Percentiles rank a stretch among this genome's conserved stretches.
Evolutionary conservation across 2,797 vertebrate species (phyloP).

Genomic region (Lycodopsis pacificus): DNA sequence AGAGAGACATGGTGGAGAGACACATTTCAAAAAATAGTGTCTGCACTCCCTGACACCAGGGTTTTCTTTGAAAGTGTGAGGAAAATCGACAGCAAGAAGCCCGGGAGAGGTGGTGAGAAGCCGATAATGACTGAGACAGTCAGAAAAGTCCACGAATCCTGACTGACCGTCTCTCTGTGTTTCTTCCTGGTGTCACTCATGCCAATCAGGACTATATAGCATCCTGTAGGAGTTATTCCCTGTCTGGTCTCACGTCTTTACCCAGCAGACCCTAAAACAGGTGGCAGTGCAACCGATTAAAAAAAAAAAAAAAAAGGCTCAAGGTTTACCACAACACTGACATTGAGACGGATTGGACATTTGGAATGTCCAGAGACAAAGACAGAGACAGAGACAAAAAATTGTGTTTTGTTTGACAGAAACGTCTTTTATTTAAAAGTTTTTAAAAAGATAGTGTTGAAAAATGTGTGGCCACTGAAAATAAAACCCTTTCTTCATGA

Average conservation of each 20-base stretch:
- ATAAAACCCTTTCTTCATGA: no score
- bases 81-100: constrained; percentile 47
- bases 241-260: constrained; percentile 16
- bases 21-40: constrained; percentile 54
- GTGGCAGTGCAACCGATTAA: constrained; percentile 4
- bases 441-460: no score
- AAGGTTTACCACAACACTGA: not conserved
- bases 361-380: no score
- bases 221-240: not conserved
- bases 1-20: constrained; percentile 43
- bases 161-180: constrained; percentile 41
- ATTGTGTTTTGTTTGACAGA: not conserved
- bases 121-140: constrained; percentile 50
- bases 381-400: not conserved
- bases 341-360: not conserved
- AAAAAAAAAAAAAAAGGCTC: not conserved
- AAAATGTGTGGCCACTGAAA: no score
- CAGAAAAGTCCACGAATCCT: constrained; percentile 49
- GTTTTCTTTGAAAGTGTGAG: constrained; percentile 54
- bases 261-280: constrained; percentile 18
- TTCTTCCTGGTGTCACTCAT: constrained; percentile 37
- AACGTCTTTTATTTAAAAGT: no score
- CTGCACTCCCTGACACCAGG: constrained; percentile 16
- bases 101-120: constrained; percentile 42
- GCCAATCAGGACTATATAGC: constrained; percentile 1